Evolutionary conservation across 2,797 vertebrate species (phyloP).

Genomic region (Sardinella longiceps): DNA sequence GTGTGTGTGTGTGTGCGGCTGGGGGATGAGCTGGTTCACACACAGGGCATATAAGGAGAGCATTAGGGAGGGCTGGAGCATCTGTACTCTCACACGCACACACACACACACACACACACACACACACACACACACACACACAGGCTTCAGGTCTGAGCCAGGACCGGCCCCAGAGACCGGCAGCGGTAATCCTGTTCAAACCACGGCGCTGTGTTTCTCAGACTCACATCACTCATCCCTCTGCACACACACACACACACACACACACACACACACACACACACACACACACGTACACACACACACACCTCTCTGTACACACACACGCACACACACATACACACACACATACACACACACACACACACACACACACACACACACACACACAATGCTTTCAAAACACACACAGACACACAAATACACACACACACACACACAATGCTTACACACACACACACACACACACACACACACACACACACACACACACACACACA

Average conservation of each 20-base stretch:
- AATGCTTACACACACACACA: constrained; percentile 30
- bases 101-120: too few relatives aligned
- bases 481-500: constrained; percentile 51
- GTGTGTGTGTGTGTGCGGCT: constrained; percentile 42
- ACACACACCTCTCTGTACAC: constrained; percentile 2
- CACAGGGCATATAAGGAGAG: constrained; percentile 25
- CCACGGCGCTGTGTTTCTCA: constrained; percentile 16
- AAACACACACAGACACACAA: neutral
- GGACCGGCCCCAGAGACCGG: neutral
- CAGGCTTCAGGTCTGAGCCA: neutral
- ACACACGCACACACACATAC: constrained; percentile 39
- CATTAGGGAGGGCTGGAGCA: neutral
- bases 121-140: too few relatives aligned
- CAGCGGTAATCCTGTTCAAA: neutral
- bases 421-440: neutral
- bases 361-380: neutral
- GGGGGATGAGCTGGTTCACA: constrained; percentile 50
- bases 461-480: constrained; percentile 52
- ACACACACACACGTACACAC: neutral
- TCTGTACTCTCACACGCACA: neutral
- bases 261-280: constrained; percentile 45
- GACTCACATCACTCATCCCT: constrained; percentile 67
- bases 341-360: constrained; percentile 9
- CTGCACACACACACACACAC: constrained; percentile 64
- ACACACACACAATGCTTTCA: neutral